phyloP scores from a whole-genome alignment of 2,888 invertebrate species.

The Euzetes globulus region DNA sequence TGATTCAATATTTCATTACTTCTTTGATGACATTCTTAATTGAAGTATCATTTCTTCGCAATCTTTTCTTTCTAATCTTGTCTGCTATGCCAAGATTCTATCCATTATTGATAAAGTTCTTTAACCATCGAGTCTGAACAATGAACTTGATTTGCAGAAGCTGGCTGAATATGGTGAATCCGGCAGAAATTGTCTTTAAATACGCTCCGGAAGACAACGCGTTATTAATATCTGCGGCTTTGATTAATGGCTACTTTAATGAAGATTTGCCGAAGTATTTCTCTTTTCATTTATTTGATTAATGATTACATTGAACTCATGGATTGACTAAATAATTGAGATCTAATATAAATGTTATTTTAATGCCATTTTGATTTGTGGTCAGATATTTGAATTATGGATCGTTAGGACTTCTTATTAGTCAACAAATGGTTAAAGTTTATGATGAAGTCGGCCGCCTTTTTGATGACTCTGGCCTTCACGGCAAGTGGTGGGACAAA shows the following conservation, averaged over 20 bases:
- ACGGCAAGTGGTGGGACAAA: constrained; percentile 21
- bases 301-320: background rate
- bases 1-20: too few relatives aligned
- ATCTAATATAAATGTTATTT: background rate
- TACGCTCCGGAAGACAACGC: background rate
- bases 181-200: background rate
- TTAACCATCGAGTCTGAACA: too few relatives aligned
- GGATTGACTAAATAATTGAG: background rate
- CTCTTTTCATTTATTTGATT: too few relatives aligned
- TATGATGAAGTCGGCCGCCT: background rate
- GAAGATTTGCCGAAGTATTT: constrained; percentile 1
- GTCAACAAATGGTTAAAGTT: background rate
- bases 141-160: background rate
- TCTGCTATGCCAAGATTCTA: too few relatives aligned
- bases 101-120: too few relatives aligned
- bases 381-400: constrained; percentile 13
- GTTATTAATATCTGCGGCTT: background rate
- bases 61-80: too few relatives aligned
- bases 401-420: background rate
- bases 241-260: background rate
- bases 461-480: background rate
- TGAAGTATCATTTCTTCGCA: too few relatives aligned
- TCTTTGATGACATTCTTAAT: too few relatives aligned
- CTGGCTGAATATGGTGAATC: background rate
- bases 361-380: background rate